Evolutionary conservation across 2,797 vertebrate genomes (phyloP), one percentile per base, ranked within the genome.

Genomic region (Cephalopachus bancanus): DNA sequence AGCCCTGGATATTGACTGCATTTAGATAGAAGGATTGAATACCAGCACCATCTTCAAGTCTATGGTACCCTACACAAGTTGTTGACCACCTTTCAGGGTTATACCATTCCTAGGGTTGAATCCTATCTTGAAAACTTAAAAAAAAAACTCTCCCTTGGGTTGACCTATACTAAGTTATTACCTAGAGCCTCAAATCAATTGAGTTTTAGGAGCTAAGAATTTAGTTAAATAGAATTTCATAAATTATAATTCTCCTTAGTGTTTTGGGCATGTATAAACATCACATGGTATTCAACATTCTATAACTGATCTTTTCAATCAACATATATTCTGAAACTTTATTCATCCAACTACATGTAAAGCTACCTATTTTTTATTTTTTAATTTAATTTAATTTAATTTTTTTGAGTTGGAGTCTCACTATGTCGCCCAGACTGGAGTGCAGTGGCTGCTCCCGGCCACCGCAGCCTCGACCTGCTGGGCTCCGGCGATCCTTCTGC

Each of bases 311-410:
- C 80, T 85, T 88, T 94, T 79, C 24, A 76, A 51, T 84, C 49
- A 93, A 30, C 49, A 24, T 49, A 44, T 55, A 53, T 79, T 79
- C 26, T 69, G 37, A 76, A 95, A 95, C 87, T 94, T 37, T 89
- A 71, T 74, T 94, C 30, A 76, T 83, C 9, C 80, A 88, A 57
- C 17, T 76, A 44, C 37, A 84, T 84, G 14, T 49, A 80, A 83
- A 59, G 72, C 5, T 71, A 37, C 22, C 10, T 76, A 28, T 15
- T 90, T 67, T 67, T 87, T 14, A n/a, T n/a, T n/a, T n/a, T n/a
- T n/a, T n/a, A n/a, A n/a, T n/a, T n/a, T n/a, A n/a, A n/a, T n/a
- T n/a, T n/a, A n/a, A n/a, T n/a, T n/a, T n/a, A n/a, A n/a, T n/a
- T 37, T 37, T 37, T 37, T 37, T 37, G 37, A 37, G 37, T 37